Conservation (phyloP, 2,888 invertebrate species). For the Phengaris alcon region DNA sequence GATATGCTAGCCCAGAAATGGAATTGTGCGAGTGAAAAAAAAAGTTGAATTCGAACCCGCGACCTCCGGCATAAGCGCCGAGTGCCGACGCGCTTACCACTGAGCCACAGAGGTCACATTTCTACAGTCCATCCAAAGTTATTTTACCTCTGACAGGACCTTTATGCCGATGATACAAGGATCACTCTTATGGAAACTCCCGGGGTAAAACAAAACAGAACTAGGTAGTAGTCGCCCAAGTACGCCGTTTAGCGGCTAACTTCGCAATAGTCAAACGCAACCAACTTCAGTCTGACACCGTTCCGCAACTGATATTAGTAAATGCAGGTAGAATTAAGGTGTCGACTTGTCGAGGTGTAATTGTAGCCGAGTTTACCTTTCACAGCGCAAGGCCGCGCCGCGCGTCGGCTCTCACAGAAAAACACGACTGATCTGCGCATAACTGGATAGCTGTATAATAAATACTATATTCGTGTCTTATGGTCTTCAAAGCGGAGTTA, state of each 20-base stretch:
- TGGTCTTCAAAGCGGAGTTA: no score
- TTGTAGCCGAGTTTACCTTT: conserved; percentile 23
- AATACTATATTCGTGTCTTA: background rate
- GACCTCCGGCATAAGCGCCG: no score
- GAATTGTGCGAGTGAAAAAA: no score
- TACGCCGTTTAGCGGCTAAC: background rate
- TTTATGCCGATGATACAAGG: no score
- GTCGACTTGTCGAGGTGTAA: conserved; percentile 21
- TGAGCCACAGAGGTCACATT: no score
- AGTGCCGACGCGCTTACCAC: no score
- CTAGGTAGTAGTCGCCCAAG: background rate
- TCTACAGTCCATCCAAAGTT: no score
- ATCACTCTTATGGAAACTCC: no score
- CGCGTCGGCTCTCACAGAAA: background rate
- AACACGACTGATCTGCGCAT: conserved; percentile 8
- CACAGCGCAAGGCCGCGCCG: conserved; percentile 24
- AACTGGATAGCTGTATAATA: background rate
- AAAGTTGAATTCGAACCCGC: no score
- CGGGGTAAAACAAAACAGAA: no score
- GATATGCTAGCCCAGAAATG: no score
- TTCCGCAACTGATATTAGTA: conserved; percentile 22
- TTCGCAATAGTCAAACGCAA: background rate
- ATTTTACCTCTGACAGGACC: no score
- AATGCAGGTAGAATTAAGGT: conserved; percentile 23
- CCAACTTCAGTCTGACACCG: background rate